Evolutionary conservation across 2,113 vertebrate species (phyloP).

Genomic region (Malurus cyaneus): DNA sequence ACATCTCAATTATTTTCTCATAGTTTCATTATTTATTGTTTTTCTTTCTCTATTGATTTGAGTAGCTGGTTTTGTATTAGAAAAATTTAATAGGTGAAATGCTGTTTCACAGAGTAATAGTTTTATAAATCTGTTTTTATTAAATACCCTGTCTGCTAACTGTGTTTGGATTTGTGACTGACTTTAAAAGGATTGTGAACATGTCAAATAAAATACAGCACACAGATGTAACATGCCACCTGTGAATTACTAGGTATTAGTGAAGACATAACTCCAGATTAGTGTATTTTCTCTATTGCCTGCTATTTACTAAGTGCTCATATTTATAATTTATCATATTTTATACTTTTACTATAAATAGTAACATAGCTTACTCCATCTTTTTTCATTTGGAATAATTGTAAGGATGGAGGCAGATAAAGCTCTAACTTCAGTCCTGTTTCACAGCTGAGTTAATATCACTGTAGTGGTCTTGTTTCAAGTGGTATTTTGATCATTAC

Average conservation of each 20-base stretch:
- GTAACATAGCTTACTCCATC: not conserved
- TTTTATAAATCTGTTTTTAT: slow-evolving; percentile 46
- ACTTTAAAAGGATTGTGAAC: slow-evolving; percentile 45
- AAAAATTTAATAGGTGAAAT: slow-evolving; percentile 14
- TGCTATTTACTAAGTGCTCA: not conserved
- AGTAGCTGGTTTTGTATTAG: not conserved
- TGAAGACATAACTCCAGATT: slow-evolving; percentile 47
- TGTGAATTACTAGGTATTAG: slow-evolving; percentile 52
- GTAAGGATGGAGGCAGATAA: not conserved
- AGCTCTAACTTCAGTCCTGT: not conserved
- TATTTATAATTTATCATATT: not conserved
- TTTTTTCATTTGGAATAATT: not conserved
- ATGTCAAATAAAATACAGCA: slow-evolving; percentile 35
- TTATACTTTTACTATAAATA: slow-evolving; percentile 26
- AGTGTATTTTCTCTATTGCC: slow-evolving; percentile 26
- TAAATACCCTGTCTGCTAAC: slow-evolving; percentile 44
- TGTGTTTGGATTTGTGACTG: slow-evolving; percentile 49
- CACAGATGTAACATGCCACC: slow-evolving; percentile 34
- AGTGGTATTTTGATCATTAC: not conserved
- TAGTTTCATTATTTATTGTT: slow-evolving; percentile 4
- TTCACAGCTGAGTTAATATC: not conserved
- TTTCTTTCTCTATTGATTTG: slow-evolving; percentile 16
- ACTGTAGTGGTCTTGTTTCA: not conserved
- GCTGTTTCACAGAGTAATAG: not conserved
- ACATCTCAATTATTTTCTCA: slow-evolving; percentile 6